Evolutionary conservation across 2,113 vertebrate genomes (phyloP).

Genomic region (Xenopus laevis): DNA sequence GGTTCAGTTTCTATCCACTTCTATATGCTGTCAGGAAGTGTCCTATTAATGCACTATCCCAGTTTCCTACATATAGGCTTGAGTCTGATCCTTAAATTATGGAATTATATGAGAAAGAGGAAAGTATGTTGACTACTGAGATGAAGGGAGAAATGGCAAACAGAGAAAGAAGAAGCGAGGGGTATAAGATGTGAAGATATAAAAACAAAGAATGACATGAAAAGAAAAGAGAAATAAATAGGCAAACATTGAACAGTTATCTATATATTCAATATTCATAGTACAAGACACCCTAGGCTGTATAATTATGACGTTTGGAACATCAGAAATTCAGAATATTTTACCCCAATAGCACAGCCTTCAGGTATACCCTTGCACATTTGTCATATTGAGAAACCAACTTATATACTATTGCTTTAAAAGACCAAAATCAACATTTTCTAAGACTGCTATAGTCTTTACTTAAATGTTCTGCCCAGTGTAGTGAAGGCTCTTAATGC

Average conservation of each 20-base stretch:
- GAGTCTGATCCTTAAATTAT: neutral
- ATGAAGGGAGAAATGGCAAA: neutral
- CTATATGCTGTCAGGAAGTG: neutral
- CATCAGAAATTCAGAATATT: neutral
- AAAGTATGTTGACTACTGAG: neutral
- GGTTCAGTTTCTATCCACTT: slow-evolving; percentile 23
- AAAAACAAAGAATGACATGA: slow-evolving; percentile 2
- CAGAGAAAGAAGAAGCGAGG: neutral
- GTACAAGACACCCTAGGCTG: slow-evolving; percentile 14
- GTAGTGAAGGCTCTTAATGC: too few species aligned
- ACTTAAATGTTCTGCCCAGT: too few species aligned
- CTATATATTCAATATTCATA: neutral
- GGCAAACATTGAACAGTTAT: slow-evolving; percentile 40
- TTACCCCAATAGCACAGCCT: slow-evolving; percentile 21
- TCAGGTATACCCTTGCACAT: slow-evolving; percentile 15
- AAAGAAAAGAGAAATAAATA: neutral
- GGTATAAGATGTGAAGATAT: neutral
- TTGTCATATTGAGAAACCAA: slow-evolving; percentile 35
- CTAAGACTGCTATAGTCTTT: too few species aligned
- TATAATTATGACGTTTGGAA: slow-evolving; percentile 5
- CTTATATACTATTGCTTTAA: too few species aligned
- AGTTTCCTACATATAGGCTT: slow-evolving; percentile 4
- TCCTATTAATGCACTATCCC: slow-evolving; percentile 7
- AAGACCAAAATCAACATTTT: too few species aligned
- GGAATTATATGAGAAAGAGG: neutral